These are phyloP conservation scores for Eugnorisma glareosa DNA, from an alignment of 2,888 invertebrate genomes.

Conservation along the genomic window DNA sequence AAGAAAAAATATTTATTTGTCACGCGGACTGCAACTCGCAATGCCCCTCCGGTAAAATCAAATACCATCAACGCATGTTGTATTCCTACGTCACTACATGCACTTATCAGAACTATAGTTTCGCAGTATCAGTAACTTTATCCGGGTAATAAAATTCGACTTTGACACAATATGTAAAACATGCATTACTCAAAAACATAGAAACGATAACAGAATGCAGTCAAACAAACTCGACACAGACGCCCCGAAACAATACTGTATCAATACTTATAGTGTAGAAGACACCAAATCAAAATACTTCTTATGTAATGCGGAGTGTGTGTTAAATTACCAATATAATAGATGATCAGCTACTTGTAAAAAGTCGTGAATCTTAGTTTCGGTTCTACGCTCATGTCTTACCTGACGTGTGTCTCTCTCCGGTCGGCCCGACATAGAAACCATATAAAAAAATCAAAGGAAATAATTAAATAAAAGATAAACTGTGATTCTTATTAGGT, in stretches of 20 bases:
- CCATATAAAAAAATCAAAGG: neutral
- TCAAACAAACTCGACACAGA: slow-evolving; percentile 2
- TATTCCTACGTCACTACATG: neutral
- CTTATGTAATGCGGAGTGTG: neutral
- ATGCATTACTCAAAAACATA: slow-evolving; percentile 38
- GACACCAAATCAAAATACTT: slow-evolving; percentile 6
- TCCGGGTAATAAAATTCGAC: slow-evolving; percentile 39
- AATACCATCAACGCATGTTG: neutral
- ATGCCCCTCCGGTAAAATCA: neutral
- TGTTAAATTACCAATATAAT: slow-evolving; percentile 30
- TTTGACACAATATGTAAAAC: slow-evolving; percentile 24
- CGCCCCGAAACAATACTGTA: neutral
- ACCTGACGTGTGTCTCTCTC: neutral
- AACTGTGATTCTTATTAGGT: neutral
- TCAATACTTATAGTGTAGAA: neutral
- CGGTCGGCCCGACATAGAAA: neutral
- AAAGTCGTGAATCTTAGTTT: slow-evolving; percentile 25
- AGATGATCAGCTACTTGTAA: slow-evolving; percentile 6
- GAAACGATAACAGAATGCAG: slow-evolving; percentile 35
- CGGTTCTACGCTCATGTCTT: slow-evolving; percentile 10
- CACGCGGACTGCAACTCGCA: too few relatives aligned
- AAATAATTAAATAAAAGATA: too few relatives aligned
- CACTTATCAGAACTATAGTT: slow-evolving; percentile 6
- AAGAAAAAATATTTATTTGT: too few relatives aligned
- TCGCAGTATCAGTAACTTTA: slow-evolving; percentile 28